Evolutionary conservation across 53 echinoderm and acorn worm genomes (phyloP).

Genomic region (Mesocentrotus franciscanus): DNA sequence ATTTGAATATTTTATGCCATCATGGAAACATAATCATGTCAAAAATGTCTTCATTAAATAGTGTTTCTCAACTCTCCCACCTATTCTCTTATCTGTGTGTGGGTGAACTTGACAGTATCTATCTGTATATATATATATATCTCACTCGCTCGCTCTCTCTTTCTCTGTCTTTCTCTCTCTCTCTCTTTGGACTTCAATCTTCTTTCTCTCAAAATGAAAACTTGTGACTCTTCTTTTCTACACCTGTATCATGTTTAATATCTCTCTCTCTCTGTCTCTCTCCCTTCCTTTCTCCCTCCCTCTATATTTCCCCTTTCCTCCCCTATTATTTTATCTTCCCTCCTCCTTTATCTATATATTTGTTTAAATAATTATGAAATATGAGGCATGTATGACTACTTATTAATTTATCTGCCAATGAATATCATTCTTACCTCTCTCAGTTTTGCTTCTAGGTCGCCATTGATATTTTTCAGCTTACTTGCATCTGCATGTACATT

Average conservation of each 20-base stretch:
- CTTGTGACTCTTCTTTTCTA: background rate
- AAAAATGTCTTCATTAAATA: background rate
- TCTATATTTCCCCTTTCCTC: background rate
- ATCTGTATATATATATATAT: background rate
- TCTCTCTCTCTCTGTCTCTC: background rate
- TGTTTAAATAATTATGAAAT: background rate
- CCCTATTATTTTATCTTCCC: background rate
- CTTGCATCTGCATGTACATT: constrained; percentile 71
- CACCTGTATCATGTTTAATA: background rate
- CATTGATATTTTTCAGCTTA: constrained; percentile 73
- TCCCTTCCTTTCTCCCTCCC: background rate
- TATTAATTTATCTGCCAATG: background rate
- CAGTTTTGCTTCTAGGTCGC: constrained; percentile 72
- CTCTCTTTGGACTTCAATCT: no score
- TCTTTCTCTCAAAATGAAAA: no score
- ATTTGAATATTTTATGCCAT: no score
- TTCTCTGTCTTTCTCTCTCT: no score
- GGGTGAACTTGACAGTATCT: background rate
- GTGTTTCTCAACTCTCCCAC: background rate
- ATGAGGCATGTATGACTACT: background rate
- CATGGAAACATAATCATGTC: no score
- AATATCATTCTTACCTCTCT: constrained; percentile 69
- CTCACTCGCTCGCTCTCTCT: no score
- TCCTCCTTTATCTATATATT: background rate
- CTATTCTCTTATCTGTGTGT: background rate